Conservation (phyloP, 2,888 invertebrate species). For the Hypsopygia costalis region DNA sequence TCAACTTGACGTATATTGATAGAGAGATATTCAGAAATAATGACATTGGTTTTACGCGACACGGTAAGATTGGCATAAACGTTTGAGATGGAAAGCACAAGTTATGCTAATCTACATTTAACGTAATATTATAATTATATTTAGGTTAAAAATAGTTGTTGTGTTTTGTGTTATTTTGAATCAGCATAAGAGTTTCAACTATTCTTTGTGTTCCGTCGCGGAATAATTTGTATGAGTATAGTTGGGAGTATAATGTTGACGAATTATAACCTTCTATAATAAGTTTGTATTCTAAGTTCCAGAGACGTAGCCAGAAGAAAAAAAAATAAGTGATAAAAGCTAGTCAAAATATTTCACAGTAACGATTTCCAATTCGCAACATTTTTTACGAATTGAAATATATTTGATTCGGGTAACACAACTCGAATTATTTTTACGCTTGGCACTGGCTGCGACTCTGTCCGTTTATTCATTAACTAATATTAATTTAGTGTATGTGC, state of each 20-base stretch:
- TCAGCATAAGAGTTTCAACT: slow-evolving; percentile 53
- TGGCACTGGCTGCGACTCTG: slow-evolving; percentile 7
- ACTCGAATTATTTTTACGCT: no score
- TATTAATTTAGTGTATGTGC: slow-evolving; percentile 72
- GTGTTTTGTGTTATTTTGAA: slow-evolving; percentile 67
- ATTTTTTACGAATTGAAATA: slow-evolving; percentile 1
- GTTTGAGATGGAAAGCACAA: slow-evolving; percentile 58
- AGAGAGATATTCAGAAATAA: slow-evolving; percentile 23
- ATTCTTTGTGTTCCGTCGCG: slow-evolving; percentile 46
- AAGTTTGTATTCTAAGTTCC: slow-evolving; percentile 28
- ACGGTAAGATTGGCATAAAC: slow-evolving; percentile 35
- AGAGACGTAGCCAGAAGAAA: slow-evolving; percentile 4
- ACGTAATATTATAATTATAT: slow-evolving; percentile 34
- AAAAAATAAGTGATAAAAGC: neutral
- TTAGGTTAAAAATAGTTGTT: slow-evolving; percentile 69
- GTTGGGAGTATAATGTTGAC: slow-evolving; percentile 46
- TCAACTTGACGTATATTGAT: slow-evolving; percentile 15
- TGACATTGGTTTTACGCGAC: slow-evolving; percentile 31
- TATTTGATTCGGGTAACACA: slow-evolving; percentile 1
- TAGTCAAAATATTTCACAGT: no score
- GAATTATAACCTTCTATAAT: slow-evolving; percentile 37
- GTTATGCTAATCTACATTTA: slow-evolving; percentile 55
- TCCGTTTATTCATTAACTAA: slow-evolving; percentile 58
- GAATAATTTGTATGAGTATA: slow-evolving; percentile 34
- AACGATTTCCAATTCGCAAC: neutral